Evolutionary conservation across 2,113 vertebrate genomes (phyloP).

Genomic region (Camelus bactrianus): DNA sequence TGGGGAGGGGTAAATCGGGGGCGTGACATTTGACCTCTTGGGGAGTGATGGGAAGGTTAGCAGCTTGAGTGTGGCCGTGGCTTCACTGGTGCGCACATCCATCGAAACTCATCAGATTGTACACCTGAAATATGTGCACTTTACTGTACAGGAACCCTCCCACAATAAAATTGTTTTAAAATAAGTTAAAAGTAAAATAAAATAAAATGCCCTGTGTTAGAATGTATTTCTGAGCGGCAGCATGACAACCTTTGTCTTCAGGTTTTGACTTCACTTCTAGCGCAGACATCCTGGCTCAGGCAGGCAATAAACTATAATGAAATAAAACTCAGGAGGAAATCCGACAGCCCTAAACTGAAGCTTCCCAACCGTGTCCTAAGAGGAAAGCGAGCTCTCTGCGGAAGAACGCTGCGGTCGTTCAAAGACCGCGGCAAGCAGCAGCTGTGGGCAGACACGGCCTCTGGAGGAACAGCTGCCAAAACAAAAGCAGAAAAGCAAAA

Average conservation of each 20-base stretch:
- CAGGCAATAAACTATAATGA: neutral
- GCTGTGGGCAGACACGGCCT: neutral
- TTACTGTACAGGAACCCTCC: too few species aligned
- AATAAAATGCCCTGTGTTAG: neutral
- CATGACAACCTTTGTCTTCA: neutral
- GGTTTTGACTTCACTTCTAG: neutral
- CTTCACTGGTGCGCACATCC: too few species aligned
- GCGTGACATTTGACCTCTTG: too few species aligned
- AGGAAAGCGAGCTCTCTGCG: slow-evolving; percentile 40
- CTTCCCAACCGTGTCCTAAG: neutral
- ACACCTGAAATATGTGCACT: too few species aligned
- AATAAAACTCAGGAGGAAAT: slow-evolving; percentile 20
- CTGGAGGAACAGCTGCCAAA: slow-evolving; percentile 37
- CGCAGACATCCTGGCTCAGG: neutral
- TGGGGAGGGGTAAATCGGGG: too few species aligned
- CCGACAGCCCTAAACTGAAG: neutral
- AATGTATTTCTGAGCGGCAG: neutral
- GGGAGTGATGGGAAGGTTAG: too few species aligned
- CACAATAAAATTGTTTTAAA: too few species aligned
- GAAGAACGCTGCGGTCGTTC: neutral
- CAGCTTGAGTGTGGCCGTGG: too few species aligned
- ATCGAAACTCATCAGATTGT: too few species aligned
- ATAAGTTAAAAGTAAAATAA: too few species aligned
- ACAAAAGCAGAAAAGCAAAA: slow-evolving; percentile 32
- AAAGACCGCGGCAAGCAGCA: neutral